Percentiles rank a stretch among this genome's conserved stretches.
phyloP scores from a whole-genome alignment of 2,797 vertebrate genomes.

The Coracias cyanogaster region DNA sequence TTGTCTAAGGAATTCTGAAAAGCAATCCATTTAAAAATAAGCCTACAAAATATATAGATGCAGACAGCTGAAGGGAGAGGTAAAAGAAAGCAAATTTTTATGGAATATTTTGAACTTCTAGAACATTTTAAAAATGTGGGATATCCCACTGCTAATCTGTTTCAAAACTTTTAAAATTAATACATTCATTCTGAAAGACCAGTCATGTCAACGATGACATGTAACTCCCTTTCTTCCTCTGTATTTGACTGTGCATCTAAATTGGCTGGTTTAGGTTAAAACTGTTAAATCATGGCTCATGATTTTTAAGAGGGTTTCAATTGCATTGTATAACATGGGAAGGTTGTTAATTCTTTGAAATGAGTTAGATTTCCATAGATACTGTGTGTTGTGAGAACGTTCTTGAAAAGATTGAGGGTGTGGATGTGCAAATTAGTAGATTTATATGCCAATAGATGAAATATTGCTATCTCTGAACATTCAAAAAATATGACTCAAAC shows the following conservation, averaged over 20 bases:
- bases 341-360: not conserved
- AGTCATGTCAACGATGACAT: not conserved
- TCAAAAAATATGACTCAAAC: not conserved
- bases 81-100: not conserved
- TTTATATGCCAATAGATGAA: not conserved
- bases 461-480: not conserved
- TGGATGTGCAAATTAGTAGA: not conserved
- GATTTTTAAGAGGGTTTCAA: not conserved
- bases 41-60: not conserved
- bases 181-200: not conserved
- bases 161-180: not conserved
- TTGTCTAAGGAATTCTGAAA: not conserved
- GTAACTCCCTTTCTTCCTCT: not conserved
- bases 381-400: not conserved
- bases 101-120: not conserved
- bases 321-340: not conserved
- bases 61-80: not conserved
- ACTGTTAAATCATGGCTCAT: not conserved
- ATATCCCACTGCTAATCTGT: not conserved
- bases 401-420: not conserved
- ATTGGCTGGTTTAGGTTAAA: not conserved
- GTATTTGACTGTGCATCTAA: not conserved
- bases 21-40: not conserved
- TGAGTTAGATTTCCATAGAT: not conserved
- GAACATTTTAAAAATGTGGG: not conserved